phyloP scores from a whole-genome alignment of 2,113 vertebrate genomes.

The Rhinopithecus roxellana region DNA sequence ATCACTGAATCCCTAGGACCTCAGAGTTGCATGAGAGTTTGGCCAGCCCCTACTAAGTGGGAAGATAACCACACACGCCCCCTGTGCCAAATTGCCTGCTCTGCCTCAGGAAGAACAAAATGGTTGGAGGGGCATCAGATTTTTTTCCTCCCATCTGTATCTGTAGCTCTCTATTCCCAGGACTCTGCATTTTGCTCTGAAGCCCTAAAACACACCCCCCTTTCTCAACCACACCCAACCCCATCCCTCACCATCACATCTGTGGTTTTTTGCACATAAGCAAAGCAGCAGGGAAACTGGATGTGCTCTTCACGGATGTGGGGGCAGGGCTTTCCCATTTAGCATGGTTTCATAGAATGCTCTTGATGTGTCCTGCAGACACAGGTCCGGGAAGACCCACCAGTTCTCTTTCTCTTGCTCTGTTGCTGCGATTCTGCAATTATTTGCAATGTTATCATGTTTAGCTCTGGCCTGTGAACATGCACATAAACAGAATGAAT shows the following conservation, averaged over 20 bases:
- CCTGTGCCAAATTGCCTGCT: neutral
- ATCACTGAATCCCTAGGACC: neutral
- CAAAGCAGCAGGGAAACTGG: neutral
- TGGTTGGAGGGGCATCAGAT: neutral
- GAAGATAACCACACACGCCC: neutral
- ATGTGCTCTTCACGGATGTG: neutral
- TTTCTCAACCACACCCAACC: neutral
- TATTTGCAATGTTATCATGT: neutral
- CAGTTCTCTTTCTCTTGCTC: neutral
- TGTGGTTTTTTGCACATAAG: neutral
- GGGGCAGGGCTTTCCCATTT: neutral
- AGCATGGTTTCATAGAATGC: neutral
- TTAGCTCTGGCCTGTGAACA: neutral
- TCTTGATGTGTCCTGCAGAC: neutral
- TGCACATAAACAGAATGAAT: neutral
- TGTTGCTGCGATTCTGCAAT: neutral
- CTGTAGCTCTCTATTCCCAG: neutral
- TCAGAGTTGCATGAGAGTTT: neutral
- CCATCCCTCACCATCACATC: neutral
- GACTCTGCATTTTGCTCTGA: neutral
- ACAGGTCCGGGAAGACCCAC: neutral
- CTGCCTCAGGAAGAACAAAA: neutral
- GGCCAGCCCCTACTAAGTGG: neutral
- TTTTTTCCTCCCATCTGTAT: neutral
- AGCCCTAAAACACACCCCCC: neutral